Evolutionary conservation across 2,888 invertebrate species (phyloP).

Genomic region (Ypsolopha scabrella): DNA sequence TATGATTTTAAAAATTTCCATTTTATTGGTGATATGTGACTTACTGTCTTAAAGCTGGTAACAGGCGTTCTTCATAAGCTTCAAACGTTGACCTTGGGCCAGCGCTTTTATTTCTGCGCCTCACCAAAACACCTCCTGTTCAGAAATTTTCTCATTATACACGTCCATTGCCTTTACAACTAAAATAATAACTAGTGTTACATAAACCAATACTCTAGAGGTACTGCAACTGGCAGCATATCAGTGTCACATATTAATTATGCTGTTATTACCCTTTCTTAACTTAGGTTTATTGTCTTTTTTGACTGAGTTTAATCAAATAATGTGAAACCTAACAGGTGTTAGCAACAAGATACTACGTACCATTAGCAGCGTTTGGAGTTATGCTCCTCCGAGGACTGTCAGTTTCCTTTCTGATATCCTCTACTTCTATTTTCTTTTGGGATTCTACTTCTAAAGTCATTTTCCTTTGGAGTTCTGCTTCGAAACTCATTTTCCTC

Average conservation of each 20-base stretch:
- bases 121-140: slow-evolving; percentile 60
- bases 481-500: slow-evolving; percentile 20
- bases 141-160: not conserved
- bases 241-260: no score
- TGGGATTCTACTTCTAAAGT: slow-evolving; percentile 10
- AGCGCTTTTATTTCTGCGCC: slow-evolving; percentile 76
- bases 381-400: slow-evolving; percentile 59
- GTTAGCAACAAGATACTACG: not conserved
- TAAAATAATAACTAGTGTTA: no score
- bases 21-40: slow-evolving; percentile 23
- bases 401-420: slow-evolving; percentile 49
- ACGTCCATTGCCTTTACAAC: not conserved
- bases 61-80: slow-evolving; percentile 87
- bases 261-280: no score
- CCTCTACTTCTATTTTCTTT: slow-evolving; percentile 47
- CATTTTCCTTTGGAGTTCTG: not conserved
- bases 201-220: not conserved
- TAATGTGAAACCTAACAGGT: no score
- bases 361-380: slow-evolving; percentile 58
- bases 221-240: no score
- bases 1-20: no score
- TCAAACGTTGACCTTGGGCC: slow-evolving; percentile 81
- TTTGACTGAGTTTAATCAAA: not conserved
- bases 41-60: slow-evolving; percentile 89
- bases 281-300: not conserved